Conservation (phyloP, 2,797 vertebrate genomes). For the Miichthys miiuy region DNA sequence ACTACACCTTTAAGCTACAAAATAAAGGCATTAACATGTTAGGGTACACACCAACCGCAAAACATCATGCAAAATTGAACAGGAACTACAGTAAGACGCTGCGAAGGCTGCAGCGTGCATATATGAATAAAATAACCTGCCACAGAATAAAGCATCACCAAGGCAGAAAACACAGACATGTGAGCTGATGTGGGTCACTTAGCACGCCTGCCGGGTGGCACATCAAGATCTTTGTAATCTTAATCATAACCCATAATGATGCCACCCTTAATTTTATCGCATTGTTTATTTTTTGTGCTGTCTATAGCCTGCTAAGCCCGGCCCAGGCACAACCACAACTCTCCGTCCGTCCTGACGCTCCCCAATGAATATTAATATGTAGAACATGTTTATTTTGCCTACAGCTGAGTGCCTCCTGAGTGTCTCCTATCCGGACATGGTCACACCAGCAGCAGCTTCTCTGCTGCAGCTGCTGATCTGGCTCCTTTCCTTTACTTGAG, state of each 20-base stretch:
- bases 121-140: background rate
- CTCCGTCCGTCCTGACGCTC: background rate
- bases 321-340: background rate
- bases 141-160: background rate
- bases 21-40: background rate
- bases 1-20: background rate
- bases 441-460: background rate
- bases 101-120: background rate
- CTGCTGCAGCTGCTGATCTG: background rate
- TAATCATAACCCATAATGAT: background rate
- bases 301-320: no score
- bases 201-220: background rate
- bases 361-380: no score
- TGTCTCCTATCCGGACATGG: background rate
- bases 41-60: no score
- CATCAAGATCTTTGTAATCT: background rate
- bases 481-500: background rate
- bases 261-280: background rate
- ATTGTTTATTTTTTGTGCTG: no score
- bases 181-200: constrained; percentile 1
- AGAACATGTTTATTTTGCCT: no score
- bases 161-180: background rate
- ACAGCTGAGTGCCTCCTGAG: background rate
- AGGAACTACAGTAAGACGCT: background rate
- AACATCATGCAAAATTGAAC: background rate